Conservation (phyloP, 2,797 vertebrate species). For the Ptychadena robeensis region DNA sequence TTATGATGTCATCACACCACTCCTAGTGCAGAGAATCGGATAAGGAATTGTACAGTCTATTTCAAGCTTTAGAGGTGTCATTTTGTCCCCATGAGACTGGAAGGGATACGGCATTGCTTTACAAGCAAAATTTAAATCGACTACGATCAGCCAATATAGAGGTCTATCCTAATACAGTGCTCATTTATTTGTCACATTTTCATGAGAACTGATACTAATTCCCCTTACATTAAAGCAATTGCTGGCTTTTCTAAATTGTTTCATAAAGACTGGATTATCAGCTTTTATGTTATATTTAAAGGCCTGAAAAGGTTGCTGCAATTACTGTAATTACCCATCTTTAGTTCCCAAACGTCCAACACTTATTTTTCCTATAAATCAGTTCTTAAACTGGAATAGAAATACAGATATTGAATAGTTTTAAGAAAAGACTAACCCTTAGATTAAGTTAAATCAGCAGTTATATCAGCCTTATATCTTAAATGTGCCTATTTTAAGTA, state of each 20-base stretch:
- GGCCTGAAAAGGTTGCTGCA: constrained; percentile 33
- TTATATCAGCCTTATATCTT: not conserved
- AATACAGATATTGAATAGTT: not conserved
- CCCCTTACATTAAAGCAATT: not conserved
- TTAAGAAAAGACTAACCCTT: not conserved
- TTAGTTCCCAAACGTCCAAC: constrained; percentile 21
- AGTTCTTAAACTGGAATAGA: constrained; percentile 14
- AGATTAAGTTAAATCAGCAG: constrained; percentile 17
- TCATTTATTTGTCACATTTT: constrained; percentile 5
- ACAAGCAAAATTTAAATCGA: not conserved
- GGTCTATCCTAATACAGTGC: no score
- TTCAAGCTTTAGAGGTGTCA: no score
- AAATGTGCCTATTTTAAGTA: not conserved
- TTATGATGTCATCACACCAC: no score
- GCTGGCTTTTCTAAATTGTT: constrained; percentile 28
- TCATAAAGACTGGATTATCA: constrained; percentile 36
- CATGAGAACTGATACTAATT: not conserved
- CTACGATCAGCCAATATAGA: not conserved
- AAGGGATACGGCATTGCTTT: no score
- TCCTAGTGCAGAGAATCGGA: no score
- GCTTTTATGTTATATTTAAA: constrained; percentile 10
- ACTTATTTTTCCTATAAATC: constrained; percentile 28
- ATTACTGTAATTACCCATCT: constrained; percentile 42
- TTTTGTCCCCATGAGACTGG: no score
- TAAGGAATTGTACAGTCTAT: no score